A percentile compares a stretch with the other conserved stretches of the same genome.
These are phyloP conservation scores for Cataglyphis rosenhaueri DNA, from an alignment of 2,888 invertebrate species.

Conservation along the genomic window DNA sequence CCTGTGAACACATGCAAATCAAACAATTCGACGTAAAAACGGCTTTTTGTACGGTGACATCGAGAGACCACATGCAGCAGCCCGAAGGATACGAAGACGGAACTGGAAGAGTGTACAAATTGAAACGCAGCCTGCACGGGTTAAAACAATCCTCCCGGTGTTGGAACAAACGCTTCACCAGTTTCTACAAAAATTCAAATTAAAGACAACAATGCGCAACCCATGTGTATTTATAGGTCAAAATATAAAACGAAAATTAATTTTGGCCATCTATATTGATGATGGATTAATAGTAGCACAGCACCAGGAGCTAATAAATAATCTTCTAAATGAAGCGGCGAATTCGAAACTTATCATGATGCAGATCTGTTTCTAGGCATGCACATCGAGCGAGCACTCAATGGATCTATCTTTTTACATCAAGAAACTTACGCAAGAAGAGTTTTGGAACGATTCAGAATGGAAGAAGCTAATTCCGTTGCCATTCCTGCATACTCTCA, in stretches of 20 bases:
- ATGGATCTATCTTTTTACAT: neutral
- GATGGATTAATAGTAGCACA: slow-evolving; percentile 56
- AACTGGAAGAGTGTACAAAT: neutral
- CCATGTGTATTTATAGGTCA: neutral
- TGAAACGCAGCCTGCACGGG: neutral
- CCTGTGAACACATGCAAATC: neutral
- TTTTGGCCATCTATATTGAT: slow-evolving; percentile 32
- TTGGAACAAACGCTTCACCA: neutral
- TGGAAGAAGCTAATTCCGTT: neutral
- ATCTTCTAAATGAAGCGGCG: neutral
- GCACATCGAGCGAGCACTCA: neutral
- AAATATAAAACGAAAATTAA: neutral
- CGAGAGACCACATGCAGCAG: neutral
- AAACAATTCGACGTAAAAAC: neutral
- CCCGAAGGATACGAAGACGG: neutral
- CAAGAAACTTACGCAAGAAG: neutral
- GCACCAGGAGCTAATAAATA: neutral
- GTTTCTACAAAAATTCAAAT: neutral
- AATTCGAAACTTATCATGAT: neutral
- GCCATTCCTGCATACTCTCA: neutral
- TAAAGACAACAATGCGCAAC: neutral
- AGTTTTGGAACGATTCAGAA: neutral
- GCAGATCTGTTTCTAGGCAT: neutral
- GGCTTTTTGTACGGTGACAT: neutral
- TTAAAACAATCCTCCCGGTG: neutral